A percentile compares a stretch with the other conserved stretches of the same genome.
Conservation (phyloP, 2,797 vertebrate species). For the Varecia variegata region DNA sequence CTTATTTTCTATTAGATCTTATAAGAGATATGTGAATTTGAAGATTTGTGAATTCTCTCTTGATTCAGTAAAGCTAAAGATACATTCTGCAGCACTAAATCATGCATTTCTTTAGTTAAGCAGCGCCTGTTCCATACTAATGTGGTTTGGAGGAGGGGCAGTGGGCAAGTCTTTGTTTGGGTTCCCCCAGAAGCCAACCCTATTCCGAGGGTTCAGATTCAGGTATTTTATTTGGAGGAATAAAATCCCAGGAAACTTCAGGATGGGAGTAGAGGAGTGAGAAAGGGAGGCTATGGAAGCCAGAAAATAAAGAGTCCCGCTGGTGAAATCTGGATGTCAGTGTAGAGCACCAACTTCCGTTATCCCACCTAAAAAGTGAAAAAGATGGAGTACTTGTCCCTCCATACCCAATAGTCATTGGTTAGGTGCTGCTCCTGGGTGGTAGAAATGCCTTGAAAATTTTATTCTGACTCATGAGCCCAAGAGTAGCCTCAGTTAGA, state of each 20-base stretch:
- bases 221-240: neutral
- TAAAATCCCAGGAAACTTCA: neutral
- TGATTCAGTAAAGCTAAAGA: neutral
- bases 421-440: neutral
- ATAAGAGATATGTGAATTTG: neutral
- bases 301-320: neutral
- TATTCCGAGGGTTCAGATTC: neutral
- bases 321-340: neutral
- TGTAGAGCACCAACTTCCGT: neutral
- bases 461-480: neutral
- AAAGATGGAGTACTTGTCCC: rapidly evolving
- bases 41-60: neutral
- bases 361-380: neutral
- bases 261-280: neutral
- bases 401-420: rapidly evolving
- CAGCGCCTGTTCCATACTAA: neutral
- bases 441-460: neutral
- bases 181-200: neutral
- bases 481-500: neutral
- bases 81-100: neutral
- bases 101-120: neutral
- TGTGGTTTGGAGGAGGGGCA: neutral
- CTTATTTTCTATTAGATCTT: neutral
- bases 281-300: neutral
- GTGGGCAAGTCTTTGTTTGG: neutral